A percentile compares a stretch with the other conserved stretches of the same genome.
These are phyloP conservation scores for Brachionus paranguensis DNA, from an alignment of 1,140 invertebrate genomes.

Conservation along the genomic window DNA sequence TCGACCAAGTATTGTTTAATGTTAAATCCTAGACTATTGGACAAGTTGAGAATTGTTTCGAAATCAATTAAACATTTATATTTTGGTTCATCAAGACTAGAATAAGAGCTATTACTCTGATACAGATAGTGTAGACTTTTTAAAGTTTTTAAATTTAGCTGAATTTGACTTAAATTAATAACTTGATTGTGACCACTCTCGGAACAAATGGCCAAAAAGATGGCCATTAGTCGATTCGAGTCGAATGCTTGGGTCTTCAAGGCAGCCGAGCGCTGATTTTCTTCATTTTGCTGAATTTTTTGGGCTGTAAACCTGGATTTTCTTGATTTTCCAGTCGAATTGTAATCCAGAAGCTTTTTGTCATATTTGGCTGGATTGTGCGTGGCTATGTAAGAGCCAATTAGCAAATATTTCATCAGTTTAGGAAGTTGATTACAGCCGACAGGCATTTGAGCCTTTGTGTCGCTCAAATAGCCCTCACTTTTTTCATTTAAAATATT, in stretches of 20 bases:
- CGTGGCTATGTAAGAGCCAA: slow-evolving; percentile 33
- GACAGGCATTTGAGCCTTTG: background rate
- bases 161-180: slow-evolving; percentile 24
- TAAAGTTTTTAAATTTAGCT: slow-evolving; percentile 22
- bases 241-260: slow-evolving; percentile 32
- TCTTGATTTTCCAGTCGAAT: slow-evolving; percentile 6
- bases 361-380: slow-evolving; percentile 39
- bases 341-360: slow-evolving; percentile 31
- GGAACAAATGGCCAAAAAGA: slow-evolving; percentile 18
- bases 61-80: slow-evolving; percentile 37
- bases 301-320: slow-evolving; percentile 23
- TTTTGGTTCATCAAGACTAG: slow-evolving; percentile 21
- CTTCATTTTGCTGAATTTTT: slow-evolving; percentile 39
- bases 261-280: slow-evolving; percentile 35
- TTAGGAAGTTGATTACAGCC: slow-evolving; percentile 31
- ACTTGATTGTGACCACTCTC: slow-evolving; percentile 22
- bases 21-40: slow-evolving; percentile 32
- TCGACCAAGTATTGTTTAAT: slow-evolving; percentile 37
- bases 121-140: slow-evolving; percentile 25
- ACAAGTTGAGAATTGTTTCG: slow-evolving; percentile 18
- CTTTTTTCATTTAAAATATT: slow-evolving; percentile 35
- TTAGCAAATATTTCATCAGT: slow-evolving; percentile 32
- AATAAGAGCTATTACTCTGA: slow-evolving; percentile 34
- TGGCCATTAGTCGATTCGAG: slow-evolving; percentile 4
- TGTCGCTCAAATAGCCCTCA: background rate